Conservation (phyloP, 2,797 vertebrate genomes). For the Brachyrhaphis roseni region DNA sequence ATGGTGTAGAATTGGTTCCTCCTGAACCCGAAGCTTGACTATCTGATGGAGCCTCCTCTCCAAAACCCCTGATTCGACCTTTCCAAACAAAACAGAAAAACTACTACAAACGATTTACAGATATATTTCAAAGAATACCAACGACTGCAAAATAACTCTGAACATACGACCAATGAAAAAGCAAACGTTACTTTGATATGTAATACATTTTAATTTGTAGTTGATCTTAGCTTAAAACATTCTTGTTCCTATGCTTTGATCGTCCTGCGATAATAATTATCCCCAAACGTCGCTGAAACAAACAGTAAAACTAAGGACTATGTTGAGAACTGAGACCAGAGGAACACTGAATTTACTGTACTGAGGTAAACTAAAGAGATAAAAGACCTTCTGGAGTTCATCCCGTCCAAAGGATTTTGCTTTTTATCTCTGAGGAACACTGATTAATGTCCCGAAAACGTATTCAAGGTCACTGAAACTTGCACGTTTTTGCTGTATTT, state of each 20-base stretch:
- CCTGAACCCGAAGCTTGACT: no score
- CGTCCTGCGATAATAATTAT: no score
- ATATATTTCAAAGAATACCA: not conserved
- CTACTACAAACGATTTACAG: not conserved
- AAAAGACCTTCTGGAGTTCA: conserved; percentile 30
- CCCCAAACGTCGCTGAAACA: not conserved
- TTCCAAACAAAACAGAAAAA: not conserved
- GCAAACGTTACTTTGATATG: not conserved
- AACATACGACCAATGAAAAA: not conserved
- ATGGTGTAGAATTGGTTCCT: no score
- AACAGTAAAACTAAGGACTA: not conserved
- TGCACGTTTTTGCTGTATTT: conserved; percentile 38
- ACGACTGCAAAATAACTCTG: no score
- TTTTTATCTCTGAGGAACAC: conserved; percentile 54
- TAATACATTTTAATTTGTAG: not conserved
- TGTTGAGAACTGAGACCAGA: conserved; percentile 18
- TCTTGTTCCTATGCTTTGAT: no score
- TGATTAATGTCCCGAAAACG: conserved; percentile 54
- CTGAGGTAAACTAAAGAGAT: conserved; percentile 19
- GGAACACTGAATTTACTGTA: conserved; percentile 15
- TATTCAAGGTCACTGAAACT: conserved; percentile 65
- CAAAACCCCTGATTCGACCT: no score
- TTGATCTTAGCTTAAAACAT: not conserved
- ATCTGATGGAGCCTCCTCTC: no score
- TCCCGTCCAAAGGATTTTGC: conserved; percentile 41